Percentiles rank a stretch among this genome's conserved stretches.
phyloP scores from a whole-genome alignment of 2,888 invertebrate species.

The Nemurella pictetii region DNA sequence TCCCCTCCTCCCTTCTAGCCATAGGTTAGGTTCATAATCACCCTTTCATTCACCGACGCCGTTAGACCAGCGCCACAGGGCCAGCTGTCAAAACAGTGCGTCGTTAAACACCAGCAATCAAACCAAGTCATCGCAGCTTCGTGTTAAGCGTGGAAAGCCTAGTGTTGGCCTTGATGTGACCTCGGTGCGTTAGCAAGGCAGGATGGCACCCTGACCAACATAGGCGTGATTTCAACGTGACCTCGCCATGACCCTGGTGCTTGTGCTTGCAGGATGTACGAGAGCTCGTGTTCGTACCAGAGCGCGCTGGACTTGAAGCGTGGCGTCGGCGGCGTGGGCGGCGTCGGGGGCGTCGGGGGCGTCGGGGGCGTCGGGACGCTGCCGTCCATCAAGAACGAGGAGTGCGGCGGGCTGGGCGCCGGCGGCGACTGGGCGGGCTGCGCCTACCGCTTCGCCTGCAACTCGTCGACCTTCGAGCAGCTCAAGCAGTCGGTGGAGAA shows the following conservation, averaged over 20 bases:
- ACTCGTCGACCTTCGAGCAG: constrained; percentile 87
- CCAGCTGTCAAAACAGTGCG: too few species aligned
- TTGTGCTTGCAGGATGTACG: constrained; percentile 67
- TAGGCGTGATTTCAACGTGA: too few species aligned
- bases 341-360: constrained; percentile 51
- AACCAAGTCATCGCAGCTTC: too few species aligned
- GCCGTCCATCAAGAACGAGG: constrained; percentile 56
- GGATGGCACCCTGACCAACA: too few species aligned
- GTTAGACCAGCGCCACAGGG: too few species aligned
- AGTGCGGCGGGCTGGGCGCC: constrained; percentile 48
- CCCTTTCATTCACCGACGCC: too few species aligned
- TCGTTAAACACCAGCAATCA: too few species aligned
- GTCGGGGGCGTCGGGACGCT: constrained; percentile 55
- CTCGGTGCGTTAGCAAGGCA: too few species aligned
- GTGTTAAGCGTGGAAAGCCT: too few species aligned
- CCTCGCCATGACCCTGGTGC: not conserved
- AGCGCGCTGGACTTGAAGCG: constrained; percentile 78
- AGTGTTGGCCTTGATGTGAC: too few species aligned
- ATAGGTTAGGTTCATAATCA: too few species aligned
- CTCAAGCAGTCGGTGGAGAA: constrained; percentile 89
- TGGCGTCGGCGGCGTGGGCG: constrained; percentile 54
- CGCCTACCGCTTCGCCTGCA: constrained; percentile 72
- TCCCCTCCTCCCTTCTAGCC: too few species aligned
- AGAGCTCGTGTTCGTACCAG: constrained; percentile 91
- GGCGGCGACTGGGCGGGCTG: constrained; percentile 52